Base-by-base conservation (phyloP, 2,888 invertebrate species). In the Athrips mouffetella region DNA sequence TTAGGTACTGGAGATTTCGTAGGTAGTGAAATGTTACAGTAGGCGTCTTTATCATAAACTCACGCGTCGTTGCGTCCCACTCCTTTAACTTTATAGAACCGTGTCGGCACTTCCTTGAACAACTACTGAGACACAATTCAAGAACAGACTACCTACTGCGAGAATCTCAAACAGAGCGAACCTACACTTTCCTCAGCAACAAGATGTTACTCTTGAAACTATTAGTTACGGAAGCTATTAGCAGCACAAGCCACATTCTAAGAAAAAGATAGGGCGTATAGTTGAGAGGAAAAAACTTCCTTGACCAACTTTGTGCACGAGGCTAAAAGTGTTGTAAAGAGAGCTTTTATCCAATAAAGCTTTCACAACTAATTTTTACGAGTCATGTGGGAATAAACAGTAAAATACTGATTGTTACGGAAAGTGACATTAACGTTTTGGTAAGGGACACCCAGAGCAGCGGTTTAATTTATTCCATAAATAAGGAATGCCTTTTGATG, bases 11-110 rank as follows among this genome's bases (percentile, higher is more conserved):
- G n/a, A n/a, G n/a, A n/a, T n/a, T n/a, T n/a, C n/a, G n/a, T n/a
- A 25, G 5, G 41, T 2, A 15, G 11, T 13, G 15, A 18, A 11
- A n/a, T 15, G 29, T 13, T n/a, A 31, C n/a, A 2, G 60, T 49
- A 46, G 50, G 47, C 51, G 57, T 45, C 59, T 70, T 70, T 80
- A 80, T 80, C 77, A 55, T 62, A 48, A 54, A 58, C 53, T 73
- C 67, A 78, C 78, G 74, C 75, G 64, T 73, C 79, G 76, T 71
- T 79, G 76, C 58, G 61, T 70, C 52, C 65, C 60, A 65, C 65
- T 59, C 58, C 60, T 31, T 11, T 25, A 6, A 6, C 4, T 25
- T 13, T 13, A 13, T 31, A 31, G n/a, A 13, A 2, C 31, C 2
- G 13, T 3, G 31, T 6, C 6, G 13, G 13, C 31, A 31, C 31